Percentiles rank a stretch among this genome's conserved stretches.
Conservation (phyloP, 2,797 vertebrate species). For the Peromyscus nudipes region DNA sequence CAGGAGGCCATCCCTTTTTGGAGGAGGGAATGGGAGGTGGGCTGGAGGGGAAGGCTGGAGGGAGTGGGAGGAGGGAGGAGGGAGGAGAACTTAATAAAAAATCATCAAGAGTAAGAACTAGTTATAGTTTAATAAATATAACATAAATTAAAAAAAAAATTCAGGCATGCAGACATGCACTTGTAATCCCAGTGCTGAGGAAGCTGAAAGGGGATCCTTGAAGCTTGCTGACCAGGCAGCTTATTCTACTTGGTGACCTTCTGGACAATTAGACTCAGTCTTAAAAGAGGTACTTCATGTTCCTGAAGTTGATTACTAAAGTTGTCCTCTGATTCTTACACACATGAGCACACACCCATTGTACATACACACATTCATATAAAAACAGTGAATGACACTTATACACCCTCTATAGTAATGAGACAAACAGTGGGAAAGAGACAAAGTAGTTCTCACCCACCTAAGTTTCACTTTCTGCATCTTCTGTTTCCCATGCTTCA, state of each 20-base stretch:
- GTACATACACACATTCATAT: neutral
- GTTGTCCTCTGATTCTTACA: neutral
- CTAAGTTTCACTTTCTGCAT: neutral
- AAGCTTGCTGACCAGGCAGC: neutral
- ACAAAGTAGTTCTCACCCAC: neutral
- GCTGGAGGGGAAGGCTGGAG: too few species aligned
- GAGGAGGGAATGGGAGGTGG: too few species aligned
- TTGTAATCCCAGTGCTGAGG: neutral
- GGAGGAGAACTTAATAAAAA: too few species aligned
- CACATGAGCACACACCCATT: neutral
- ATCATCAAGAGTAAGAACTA: too few species aligned
- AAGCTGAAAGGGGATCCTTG: neutral
- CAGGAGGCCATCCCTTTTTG: too few species aligned
- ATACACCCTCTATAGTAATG: neutral
- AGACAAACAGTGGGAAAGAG: neutral
- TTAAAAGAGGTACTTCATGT: neutral
- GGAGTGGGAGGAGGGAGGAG: too few species aligned
- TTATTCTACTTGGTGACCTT: neutral
- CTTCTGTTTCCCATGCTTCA: neutral
- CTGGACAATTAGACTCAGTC: neutral
- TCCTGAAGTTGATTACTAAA: neutral
- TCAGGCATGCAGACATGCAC: neutral
- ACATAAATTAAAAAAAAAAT: too few species aligned
- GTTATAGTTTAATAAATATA: too few species aligned
- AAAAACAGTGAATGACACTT: neutral